phyloP scores from a whole-genome alignment of 2,113 vertebrate species.

The Gavialis gangeticus region DNA sequence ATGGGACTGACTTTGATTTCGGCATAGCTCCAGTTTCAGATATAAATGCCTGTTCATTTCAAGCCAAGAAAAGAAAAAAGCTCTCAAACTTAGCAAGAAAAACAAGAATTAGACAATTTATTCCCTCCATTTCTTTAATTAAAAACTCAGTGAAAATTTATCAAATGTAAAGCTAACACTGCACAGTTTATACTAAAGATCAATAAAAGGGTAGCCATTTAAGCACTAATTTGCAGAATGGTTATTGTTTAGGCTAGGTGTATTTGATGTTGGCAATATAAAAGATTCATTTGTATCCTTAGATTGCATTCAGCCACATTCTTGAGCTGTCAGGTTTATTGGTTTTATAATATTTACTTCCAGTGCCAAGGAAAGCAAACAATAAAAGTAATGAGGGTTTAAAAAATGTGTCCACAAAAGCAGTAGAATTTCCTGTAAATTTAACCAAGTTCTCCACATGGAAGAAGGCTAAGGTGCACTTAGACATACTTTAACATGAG shows the following conservation, averaged over 20 bases:
- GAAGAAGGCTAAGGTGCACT: not conserved
- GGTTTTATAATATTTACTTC: not conserved
- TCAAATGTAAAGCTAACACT: not conserved
- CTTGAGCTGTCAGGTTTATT: not conserved
- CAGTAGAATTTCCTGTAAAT: not conserved
- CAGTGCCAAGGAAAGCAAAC: not conserved
- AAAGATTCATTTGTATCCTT: not conserved
- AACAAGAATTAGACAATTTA: not conserved
- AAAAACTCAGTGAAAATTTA: conserved; percentile 17
- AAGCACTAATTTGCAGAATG: not conserved
- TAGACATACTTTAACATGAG: no score
- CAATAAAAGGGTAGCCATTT: conserved; percentile 1
- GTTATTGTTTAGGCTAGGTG: not conserved
- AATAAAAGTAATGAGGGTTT: not conserved
- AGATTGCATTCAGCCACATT: not conserved
- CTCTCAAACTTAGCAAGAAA: not conserved
- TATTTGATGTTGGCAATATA: not conserved
- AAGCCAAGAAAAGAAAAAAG: not conserved
- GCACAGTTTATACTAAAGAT: not conserved
- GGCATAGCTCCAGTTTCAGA: conserved; percentile 36
- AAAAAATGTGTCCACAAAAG: not conserved
- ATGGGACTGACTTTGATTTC: conserved; percentile 28
- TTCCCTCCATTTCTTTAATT: not conserved
- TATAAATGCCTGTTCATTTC: conserved; percentile 22
- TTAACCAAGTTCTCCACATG: not conserved